phyloP scores from a whole-genome alignment of 2,113 vertebrate species.

The Brienomyrus brachyistius region DNA sequence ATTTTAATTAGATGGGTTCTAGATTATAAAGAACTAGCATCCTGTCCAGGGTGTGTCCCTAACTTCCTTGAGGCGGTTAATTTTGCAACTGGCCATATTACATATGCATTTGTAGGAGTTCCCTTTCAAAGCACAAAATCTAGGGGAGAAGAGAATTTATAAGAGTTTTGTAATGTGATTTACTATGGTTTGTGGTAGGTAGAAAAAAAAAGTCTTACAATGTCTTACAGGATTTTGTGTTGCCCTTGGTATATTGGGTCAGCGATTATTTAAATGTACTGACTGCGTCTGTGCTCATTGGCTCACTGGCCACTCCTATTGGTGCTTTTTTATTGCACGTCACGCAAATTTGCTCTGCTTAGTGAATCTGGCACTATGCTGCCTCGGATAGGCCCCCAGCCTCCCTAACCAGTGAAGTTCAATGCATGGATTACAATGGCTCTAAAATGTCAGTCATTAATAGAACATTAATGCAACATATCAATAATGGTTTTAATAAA shows the following conservation, averaged over 20 bases:
- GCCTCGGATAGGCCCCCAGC: not conserved
- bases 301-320: not conserved
- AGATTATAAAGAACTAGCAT: not conserved
- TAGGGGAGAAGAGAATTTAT: not conserved
- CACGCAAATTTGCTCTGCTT: not conserved
- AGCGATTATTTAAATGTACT: not conserved
- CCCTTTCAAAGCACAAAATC: not conserved
- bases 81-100: not conserved
- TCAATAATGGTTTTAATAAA: not conserved
- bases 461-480: not conserved
- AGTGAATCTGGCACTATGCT: not conserved
- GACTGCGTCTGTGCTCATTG: not conserved
- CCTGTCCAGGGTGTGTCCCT: not conserved
- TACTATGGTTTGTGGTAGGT: not conserved
- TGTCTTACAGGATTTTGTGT: not conserved
- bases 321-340: not conserved
- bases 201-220: no score
- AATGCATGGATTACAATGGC: not conserved
- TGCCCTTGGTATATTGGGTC: not conserved
- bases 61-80: not conserved
- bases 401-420: not conserved
- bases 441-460: not conserved
- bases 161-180: not conserved
- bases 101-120: not conserved
- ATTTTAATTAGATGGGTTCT: not conserved